Evolutionary conservation across 2,888 invertebrate genomes (phyloP).

Genomic region (Amiota minor): DNA sequence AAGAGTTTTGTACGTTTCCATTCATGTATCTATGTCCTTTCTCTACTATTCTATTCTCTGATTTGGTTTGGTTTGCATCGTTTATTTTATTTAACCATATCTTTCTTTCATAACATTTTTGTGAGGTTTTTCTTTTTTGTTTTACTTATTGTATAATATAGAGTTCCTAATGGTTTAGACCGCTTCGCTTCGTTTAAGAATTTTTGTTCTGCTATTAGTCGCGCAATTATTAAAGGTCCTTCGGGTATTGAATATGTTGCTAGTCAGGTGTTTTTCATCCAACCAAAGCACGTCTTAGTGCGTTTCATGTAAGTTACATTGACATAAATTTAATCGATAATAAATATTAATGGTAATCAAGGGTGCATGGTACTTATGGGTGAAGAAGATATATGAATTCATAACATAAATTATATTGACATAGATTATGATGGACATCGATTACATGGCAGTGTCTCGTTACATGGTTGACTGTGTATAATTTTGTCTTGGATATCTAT

Average conservation of each 20-base stretch:
- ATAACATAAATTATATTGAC: conserved; percentile 29
- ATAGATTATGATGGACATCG: conserved; percentile 29
- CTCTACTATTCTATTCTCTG: background rate
- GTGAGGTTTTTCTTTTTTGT: background rate
- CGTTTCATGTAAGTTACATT: background rate
- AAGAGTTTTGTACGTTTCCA: background rate
- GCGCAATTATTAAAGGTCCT: background rate
- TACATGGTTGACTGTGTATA: background rate
- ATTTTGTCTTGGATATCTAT: background rate
- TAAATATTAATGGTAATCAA: conserved; percentile 24
- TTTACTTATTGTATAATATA: conserved; percentile 6
- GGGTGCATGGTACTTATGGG: no score
- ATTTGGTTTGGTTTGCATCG: background rate
- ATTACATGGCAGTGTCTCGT: background rate
- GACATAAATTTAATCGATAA: conserved; percentile 10
- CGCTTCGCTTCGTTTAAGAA: conserved; percentile 7
- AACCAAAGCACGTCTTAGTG: background rate
- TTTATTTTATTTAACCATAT: background rate
- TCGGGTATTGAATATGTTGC: no score
- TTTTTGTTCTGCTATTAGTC: conserved; percentile 10
- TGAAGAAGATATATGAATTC: background rate
- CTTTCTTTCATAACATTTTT: background rate
- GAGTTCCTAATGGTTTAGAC: conserved; percentile 11
- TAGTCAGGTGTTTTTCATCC: background rate
- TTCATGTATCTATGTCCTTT: no score